phyloP scores from a whole-genome alignment of 2,888 invertebrate genomes.

The Drosophila austrosaltans region DNA sequence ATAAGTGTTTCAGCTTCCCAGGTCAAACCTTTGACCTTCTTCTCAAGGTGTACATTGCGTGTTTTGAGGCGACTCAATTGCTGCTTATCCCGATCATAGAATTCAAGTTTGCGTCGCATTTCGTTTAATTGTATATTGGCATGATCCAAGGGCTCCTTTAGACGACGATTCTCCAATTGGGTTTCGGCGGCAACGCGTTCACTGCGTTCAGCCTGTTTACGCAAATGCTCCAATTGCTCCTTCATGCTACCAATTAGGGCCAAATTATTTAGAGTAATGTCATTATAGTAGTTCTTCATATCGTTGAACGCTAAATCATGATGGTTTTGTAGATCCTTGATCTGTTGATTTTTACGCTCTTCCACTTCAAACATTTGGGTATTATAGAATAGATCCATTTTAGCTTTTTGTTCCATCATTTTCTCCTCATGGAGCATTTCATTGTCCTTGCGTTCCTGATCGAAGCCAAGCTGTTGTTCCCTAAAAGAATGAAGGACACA shows the following conservation, averaged over 20 bases:
- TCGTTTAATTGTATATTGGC: slow-evolving; percentile 89
- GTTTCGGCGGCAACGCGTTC: slow-evolving; percentile 86
- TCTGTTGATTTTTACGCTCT: slow-evolving; percentile 94
- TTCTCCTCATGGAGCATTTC: slow-evolving; percentile 85
- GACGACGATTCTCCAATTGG: slow-evolving; percentile 88
- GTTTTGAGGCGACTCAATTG: slow-evolving; percentile 85
- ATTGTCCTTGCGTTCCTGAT: slow-evolving; percentile 87
- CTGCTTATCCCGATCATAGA: slow-evolving; percentile 93
- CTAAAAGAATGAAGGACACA: slow-evolving; percentile 81
- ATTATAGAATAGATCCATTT: slow-evolving; percentile 89
- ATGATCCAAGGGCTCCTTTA: slow-evolving; percentile 89
- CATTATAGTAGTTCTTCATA: slow-evolving; percentile 97
- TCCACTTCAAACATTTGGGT: slow-evolving; percentile 95
- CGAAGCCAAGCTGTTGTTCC: slow-evolving; percentile 86
- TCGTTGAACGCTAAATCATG: slow-evolving; percentile 94
- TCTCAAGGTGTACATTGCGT: slow-evolving; percentile 81
- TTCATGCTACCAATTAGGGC: slow-evolving; percentile 95
- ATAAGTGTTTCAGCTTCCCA: slow-evolving; percentile 89
- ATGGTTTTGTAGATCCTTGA: slow-evolving; percentile 90
- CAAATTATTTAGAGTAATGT: slow-evolving; percentile 96
- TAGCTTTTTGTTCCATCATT: slow-evolving; percentile 88
- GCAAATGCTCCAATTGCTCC: slow-evolving; percentile 90
- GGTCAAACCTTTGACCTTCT: slow-evolving; percentile 86
- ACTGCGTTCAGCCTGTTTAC: slow-evolving; percentile 91
- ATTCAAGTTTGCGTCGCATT: slow-evolving; percentile 90